These are phyloP conservation scores for Zosterops lateralis DNA, from an alignment of 2,113 vertebrate species.

Conservation along the genomic window DNA sequence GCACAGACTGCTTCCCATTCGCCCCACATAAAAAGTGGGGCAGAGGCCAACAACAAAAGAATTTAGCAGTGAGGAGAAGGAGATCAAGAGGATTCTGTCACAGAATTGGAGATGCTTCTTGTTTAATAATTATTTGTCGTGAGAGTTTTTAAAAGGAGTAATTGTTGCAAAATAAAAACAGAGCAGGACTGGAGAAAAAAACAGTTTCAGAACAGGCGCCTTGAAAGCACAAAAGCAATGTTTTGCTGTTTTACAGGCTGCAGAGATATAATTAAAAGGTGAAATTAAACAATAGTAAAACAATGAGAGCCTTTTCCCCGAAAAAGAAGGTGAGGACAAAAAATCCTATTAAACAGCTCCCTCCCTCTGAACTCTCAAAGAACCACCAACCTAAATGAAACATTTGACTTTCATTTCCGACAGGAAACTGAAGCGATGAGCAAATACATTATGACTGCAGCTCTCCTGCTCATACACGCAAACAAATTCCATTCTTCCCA, in stretches of 20 bases:
- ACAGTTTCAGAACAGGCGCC: not conserved
- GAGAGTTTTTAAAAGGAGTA: not conserved
- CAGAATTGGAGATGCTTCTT: not conserved
- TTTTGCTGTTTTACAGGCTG: not conserved
- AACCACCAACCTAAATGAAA: conserved; percentile 7
- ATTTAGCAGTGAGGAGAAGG: not conserved
- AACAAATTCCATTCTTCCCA: conserved; percentile 40
- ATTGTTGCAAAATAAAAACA: not conserved
- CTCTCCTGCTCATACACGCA: not conserved
- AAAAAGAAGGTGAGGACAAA: not conserved
- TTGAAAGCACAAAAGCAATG: not conserved
- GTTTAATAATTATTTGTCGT: not conserved
- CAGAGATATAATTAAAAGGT: not conserved
- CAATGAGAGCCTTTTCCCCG: not conserved
- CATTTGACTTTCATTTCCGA: conserved; percentile 46
- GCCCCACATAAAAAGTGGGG: not conserved
- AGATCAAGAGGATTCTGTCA: not conserved
- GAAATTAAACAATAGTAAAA: not conserved
- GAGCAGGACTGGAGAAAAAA: not conserved
- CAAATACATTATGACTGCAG: conserved; percentile 17
- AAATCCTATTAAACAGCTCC: accelerated
- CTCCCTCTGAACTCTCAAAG: conserved; percentile 18
- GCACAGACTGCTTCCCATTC: not conserved
- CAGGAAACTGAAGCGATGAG: conserved; percentile 29
- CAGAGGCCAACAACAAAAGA: not conserved